Evolutionary conservation across 2,797 vertebrate genomes (phyloP).

Genomic region (Scolopax bukidnonensis): DNA sequence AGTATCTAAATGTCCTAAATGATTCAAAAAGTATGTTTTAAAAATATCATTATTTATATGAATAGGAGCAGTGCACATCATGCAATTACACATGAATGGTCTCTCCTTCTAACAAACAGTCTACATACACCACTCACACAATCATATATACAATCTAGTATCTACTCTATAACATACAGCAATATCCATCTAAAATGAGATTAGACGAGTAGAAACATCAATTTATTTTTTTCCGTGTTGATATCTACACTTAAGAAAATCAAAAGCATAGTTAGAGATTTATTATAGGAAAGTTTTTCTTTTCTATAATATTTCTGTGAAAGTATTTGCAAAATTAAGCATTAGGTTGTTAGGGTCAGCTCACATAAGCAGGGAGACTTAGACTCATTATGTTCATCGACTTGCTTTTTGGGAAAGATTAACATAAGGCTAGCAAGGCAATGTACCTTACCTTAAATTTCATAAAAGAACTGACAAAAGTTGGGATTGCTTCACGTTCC

Average conservation of each 20-base stretch:
- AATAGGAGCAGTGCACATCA: background rate
- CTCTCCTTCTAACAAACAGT: background rate
- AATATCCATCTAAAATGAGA: background rate
- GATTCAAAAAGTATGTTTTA: rapidly evolving
- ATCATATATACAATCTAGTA: background rate
- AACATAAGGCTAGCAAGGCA: background rate
- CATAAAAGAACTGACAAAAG: constrained; percentile 88
- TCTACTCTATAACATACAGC: background rate
- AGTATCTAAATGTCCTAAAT: background rate
- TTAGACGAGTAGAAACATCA: background rate
- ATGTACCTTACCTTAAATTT: constrained; percentile 77
- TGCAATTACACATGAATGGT: background rate
- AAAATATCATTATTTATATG: background rate
- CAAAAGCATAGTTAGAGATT: background rate
- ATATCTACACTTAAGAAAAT: background rate
- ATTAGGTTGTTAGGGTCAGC: background rate
- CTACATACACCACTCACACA: background rate
- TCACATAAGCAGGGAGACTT: background rate
- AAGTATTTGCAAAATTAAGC: background rate
- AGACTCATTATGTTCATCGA: background rate
- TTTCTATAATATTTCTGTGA: background rate
- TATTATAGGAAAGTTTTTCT: background rate
- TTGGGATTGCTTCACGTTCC: constrained; percentile 84
- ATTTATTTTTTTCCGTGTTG: background rate
- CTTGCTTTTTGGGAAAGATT: background rate